phyloP scores from a whole-genome alignment of 2,888 invertebrate species.

The Lordiphosa fenestrarum region DNA sequence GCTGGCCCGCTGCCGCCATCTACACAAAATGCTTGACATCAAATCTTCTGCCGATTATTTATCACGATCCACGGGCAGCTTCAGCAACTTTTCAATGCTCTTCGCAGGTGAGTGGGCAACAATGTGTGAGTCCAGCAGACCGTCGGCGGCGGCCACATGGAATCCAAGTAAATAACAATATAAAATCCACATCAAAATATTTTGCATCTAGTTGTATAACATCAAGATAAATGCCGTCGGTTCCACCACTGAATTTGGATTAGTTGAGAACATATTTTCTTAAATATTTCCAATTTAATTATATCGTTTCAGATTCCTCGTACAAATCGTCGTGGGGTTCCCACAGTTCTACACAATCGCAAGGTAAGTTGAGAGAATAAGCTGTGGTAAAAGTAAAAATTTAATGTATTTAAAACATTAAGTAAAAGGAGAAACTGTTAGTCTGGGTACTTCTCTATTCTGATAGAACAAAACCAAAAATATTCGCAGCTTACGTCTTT shows the following conservation, averaged over 20 bases:
- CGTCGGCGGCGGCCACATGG: conserved; percentile 66
- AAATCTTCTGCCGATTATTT: conserved; percentile 95
- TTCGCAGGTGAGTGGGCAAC: conserved; percentile 87
- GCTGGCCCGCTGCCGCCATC: conserved; percentile 66
- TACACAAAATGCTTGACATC: conserved; percentile 90
- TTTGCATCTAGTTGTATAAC: conserved; percentile 2
- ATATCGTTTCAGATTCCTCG: conserved; percentile 87
- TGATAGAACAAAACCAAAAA: no score
- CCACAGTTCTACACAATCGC: conserved; percentile 88
- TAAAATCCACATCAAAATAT: background rate
- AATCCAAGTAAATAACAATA: conserved; percentile 63
- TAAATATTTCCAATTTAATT: conserved; percentile 3
- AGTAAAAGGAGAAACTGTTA: no score
- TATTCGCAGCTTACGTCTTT: no score
- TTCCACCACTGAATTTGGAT: conserved; percentile 15
- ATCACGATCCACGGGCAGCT: conserved; percentile 91
- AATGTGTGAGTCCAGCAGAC: conserved; percentile 67
- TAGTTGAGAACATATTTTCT: background rate
- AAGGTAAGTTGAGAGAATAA: conserved; percentile 83
- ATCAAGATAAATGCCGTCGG: background rate
- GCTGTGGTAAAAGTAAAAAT: background rate
- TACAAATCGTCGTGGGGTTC: conserved; percentile 93
- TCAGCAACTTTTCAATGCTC: conserved; percentile 97
- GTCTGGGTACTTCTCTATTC: no score
- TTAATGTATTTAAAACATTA: background rate